phyloP scores from a whole-genome alignment of 2,113 vertebrate genomes.

The Vimba vimba region DNA sequence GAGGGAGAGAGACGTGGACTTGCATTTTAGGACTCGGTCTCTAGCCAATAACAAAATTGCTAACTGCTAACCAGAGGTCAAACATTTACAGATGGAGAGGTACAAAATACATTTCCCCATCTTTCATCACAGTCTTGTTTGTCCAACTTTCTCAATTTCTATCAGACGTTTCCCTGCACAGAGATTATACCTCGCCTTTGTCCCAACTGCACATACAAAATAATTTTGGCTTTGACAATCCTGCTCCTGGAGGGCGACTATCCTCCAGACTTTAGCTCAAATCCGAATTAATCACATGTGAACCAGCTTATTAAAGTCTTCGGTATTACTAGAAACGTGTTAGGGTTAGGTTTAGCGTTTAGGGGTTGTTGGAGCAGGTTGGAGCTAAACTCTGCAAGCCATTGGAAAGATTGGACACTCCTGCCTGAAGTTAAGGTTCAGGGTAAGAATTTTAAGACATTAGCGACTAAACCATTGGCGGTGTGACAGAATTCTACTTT shows the following conservation, averaged over 20 bases:
- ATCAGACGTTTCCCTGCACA: background rate
- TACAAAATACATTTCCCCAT: background rate
- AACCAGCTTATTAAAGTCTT: background rate
- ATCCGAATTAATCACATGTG: background rate
- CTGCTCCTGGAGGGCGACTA: background rate
- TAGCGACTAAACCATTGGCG: background rate
- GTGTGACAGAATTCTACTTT: background rate
- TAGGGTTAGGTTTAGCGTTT: no score
- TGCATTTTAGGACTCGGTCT: constrained; percentile 27
- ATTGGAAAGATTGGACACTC: background rate
- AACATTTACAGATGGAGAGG: background rate
- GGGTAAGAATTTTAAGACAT: background rate
- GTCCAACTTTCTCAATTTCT: background rate
- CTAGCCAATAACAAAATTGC: background rate
- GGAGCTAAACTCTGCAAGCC: background rate
- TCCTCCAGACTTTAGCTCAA: background rate
- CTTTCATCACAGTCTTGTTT: background rate
- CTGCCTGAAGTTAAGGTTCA: background rate
- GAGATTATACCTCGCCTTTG: background rate
- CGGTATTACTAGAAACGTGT: background rate
- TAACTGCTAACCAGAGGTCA: background rate
- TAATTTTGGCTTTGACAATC: background rate
- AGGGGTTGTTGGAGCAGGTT: background rate
- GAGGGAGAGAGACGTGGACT: constrained; percentile 1
- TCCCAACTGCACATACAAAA: background rate